A percentile compares a stretch with the other conserved stretches of the same genome.
phyloP scores from a whole-genome alignment of 2,888 invertebrate species.

The Drosophila borealis region DNA sequence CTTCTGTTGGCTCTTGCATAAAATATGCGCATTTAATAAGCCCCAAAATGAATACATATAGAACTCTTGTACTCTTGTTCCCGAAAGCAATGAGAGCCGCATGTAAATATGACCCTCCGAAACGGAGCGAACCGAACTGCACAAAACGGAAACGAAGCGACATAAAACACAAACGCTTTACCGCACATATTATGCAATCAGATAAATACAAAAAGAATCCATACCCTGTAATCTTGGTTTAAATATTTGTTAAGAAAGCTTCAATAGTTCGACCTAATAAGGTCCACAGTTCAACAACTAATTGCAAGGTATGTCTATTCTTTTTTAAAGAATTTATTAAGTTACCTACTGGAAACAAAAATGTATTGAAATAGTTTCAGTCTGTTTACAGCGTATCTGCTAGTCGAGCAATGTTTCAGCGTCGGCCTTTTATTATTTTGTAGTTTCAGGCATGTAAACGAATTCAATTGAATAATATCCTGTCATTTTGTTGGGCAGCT shows the following conservation, averaged over 20 bases:
- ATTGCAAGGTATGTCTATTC: too few relatives aligned
- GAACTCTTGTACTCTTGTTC: background rate
- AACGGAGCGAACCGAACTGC: constrained; percentile 19
- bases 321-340: too few relatives aligned
- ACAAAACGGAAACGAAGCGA: constrained; percentile 37
- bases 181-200: constrained; percentile 50
- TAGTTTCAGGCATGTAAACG: constrained; percentile 79
- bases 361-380: too few relatives aligned
- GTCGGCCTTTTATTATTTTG: constrained; percentile 62
- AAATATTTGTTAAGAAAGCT: too few relatives aligned
- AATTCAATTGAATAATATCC: constrained; percentile 83
- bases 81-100: constrained; percentile 38
- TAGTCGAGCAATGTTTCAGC: constrained; percentile 18
- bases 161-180: constrained; percentile 52
- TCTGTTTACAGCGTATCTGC: constrained; percentile 16
- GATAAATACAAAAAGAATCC: background rate
- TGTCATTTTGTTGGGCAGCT: constrained; percentile 76
- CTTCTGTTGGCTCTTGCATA: constrained; percentile 59
- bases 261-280: too few relatives aligned
- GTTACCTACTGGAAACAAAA: too few relatives aligned
- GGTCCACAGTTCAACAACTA: too few relatives aligned
- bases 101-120: constrained; percentile 53
- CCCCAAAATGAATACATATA: constrained; percentile 53
- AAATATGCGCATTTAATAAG: constrained; percentile 78
- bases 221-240: constrained; percentile 2